Percentiles rank a stretch among this genome's conserved stretches.
These are phyloP conservation scores for Tragelaphus scriptus DNA, from an alignment of 2,113 vertebrate species.

Conservation along the genomic window DNA sequence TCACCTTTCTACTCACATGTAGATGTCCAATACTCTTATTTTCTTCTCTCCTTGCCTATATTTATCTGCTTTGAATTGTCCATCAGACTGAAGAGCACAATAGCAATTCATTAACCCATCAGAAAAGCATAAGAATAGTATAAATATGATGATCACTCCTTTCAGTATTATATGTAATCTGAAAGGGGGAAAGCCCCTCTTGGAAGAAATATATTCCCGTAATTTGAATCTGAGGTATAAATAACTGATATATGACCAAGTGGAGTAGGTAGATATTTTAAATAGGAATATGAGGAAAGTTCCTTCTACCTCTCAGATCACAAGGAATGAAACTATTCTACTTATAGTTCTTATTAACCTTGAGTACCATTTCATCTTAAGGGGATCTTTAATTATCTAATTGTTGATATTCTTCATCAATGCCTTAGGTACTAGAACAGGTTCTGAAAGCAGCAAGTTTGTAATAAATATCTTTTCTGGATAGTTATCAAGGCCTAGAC, in stretches of 20 bases:
- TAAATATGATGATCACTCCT: background rate
- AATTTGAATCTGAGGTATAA: background rate
- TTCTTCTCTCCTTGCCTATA: background rate
- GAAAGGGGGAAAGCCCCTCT: background rate
- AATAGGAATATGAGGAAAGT: background rate
- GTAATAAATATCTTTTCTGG: background rate
- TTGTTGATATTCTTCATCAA: background rate
- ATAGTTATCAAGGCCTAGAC: background rate
- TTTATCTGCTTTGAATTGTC: background rate
- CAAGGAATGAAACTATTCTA: background rate
- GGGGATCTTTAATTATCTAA: background rate
- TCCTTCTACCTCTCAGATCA: background rate
- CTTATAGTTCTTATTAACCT: background rate
- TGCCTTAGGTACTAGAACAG: background rate
- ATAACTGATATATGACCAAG: background rate
- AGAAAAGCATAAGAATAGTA: background rate
- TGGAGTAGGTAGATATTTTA: background rate
- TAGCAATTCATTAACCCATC: background rate
- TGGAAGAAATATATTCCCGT: background rate
- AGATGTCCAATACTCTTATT: background rate
- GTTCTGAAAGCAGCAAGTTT: background rate
- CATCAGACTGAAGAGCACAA: background rate
- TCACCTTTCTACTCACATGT: background rate
- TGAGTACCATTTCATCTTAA: background rate
- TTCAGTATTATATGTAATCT: background rate